Conservation (phyloP, 2,113 vertebrate genomes). For the Addax nasomaculatus region DNA sequence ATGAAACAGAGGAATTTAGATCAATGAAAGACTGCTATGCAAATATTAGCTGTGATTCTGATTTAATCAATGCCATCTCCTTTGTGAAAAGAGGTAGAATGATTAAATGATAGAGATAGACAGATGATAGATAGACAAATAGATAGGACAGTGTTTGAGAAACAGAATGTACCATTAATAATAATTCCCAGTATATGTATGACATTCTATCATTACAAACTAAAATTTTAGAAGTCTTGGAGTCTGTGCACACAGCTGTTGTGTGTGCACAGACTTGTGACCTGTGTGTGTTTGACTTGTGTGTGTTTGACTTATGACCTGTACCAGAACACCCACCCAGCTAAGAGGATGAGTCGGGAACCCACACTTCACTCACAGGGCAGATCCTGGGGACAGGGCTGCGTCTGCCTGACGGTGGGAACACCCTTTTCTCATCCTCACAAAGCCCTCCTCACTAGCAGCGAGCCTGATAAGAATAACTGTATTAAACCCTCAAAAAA, state of each 20-base stretch:
- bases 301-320: not conserved
- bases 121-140: not conserved
- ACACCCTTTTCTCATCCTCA: not conserved
- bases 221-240: not conserved
- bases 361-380: not conserved
- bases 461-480: not conserved
- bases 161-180: not conserved
- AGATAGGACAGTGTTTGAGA: not conserved
- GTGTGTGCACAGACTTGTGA: not conserved
- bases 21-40: not conserved
- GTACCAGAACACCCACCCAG: not conserved
- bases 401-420: not conserved
- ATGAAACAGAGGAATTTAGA: not conserved
- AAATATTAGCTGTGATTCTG: not conserved
- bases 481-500: not conserved
- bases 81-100: not conserved
- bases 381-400: not conserved
- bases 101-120: not conserved
- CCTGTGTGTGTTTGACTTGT: not conserved
- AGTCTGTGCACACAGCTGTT: not conserved
- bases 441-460: not conserved
- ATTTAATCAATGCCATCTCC: not conserved
- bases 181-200: not conserved
- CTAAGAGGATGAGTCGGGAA: not conserved
- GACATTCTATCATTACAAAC: not conserved